Conservation (phyloP, 2,888 invertebrate genomes). For the Herminia tarsipennalis region DNA sequence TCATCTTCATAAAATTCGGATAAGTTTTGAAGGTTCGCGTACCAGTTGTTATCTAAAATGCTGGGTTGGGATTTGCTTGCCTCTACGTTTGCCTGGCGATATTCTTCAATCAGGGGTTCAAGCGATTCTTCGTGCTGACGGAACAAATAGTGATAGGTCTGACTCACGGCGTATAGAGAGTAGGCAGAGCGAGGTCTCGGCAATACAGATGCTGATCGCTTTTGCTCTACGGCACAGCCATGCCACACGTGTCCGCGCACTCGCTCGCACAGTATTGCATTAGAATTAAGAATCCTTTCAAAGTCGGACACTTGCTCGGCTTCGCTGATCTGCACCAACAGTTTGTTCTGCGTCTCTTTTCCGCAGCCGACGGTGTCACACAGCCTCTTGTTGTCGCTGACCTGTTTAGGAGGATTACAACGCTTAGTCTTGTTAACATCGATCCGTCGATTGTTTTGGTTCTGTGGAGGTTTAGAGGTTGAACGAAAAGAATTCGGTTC, state of each 20-base stretch:
- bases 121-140: conserved; percentile 79
- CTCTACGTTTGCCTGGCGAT: conserved; percentile 59
- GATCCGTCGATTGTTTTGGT: conserved; percentile 50
- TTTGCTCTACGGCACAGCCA: conserved; percentile 58
- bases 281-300: conserved; percentile 87
- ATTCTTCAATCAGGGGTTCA: conserved; percentile 71
- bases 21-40: conserved; percentile 74
- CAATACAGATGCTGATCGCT: conserved; percentile 64
- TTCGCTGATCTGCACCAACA: conserved; percentile 85
- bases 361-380: conserved; percentile 67
- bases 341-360: conserved; percentile 81
- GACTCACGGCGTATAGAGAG: conserved; percentile 75
- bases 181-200: conserved; percentile 74
- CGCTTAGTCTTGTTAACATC: conserved; percentile 72
- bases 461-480: conserved; percentile 65
- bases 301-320: conserved; percentile 86
- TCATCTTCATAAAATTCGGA: conserved; percentile 83
- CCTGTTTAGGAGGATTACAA: conserved; percentile 78
- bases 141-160: conserved; percentile 76
- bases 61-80: conserved; percentile 54
- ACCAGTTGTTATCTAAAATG: conserved; percentile 67
- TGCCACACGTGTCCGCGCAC: conserved; percentile 76
- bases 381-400: conserved; percentile 78
- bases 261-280: conserved; percentile 81
- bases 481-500: conserved; percentile 61